Percentiles rank a stretch among this genome's conserved stretches.
Conservation (phyloP, 2,888 invertebrate genomes). For the Eumacrocentrus americanus region DNA sequence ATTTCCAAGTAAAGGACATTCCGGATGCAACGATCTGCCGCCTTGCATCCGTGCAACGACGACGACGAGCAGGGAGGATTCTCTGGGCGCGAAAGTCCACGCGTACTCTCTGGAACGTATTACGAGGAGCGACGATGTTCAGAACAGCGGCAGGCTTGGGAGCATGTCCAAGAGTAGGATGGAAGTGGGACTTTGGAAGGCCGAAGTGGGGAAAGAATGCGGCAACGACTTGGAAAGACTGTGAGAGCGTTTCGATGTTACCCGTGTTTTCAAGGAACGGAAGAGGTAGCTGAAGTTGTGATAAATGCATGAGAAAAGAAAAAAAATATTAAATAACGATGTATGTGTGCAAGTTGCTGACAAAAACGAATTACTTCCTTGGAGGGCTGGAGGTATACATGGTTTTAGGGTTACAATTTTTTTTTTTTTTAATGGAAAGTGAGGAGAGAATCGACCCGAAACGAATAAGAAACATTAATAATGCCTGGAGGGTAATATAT, state of each 20-base stretch:
- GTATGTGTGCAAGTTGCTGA: conserved; percentile 21
- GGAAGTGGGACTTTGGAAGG: too few species aligned
- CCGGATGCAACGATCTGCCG: conserved; percentile 30
- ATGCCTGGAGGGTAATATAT: too few species aligned
- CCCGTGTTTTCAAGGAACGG: conserved; percentile 34
- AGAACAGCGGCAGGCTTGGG: neutral
- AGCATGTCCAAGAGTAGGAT: too few species aligned
- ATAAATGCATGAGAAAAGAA: conserved; percentile 3
- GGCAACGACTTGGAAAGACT: conserved; percentile 16
- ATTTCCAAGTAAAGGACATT: conserved; percentile 41
- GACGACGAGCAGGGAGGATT: neutral
- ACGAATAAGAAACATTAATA: too few species aligned
- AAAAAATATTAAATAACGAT: neutral
- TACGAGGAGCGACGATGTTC: neutral
- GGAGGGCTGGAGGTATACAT: conserved; percentile 8
- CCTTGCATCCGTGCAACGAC: neutral
- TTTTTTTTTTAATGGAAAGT: too few species aligned
- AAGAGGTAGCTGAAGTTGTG: conserved; percentile 25
- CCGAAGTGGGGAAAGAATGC: too few species aligned
- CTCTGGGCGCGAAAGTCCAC: conserved; percentile 1
- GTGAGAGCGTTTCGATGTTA: conserved; percentile 40
- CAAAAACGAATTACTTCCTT: conserved; percentile 33
- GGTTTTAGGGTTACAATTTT: too few species aligned
- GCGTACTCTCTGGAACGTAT: conserved; percentile 6
- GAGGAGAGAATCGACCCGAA: too few species aligned